Base-by-base conservation (phyloP, 2,113 vertebrate genomes). In the Ariopsis seemanni region DNA sequence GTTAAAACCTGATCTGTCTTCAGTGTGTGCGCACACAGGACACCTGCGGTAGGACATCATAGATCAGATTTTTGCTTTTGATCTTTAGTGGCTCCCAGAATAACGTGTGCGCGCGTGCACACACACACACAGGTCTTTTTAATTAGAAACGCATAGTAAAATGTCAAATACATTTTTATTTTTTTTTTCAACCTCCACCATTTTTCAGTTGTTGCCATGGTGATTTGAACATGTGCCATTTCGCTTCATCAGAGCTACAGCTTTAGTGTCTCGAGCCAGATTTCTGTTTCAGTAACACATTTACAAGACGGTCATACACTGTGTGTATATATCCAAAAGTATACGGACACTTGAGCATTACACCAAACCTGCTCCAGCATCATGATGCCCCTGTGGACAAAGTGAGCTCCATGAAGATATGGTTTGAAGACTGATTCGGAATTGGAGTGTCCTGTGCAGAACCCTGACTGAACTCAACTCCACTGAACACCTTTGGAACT, bases 1-100 rank as follows among this genome's bases (percentile, higher is more conserved):
- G 91, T 90, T 92, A 80, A 20, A 91, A 90, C 87, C 22, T 72
- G 89, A 91, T 89, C 77, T 57, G 82, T 82, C 88, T 88, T 69
- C 88, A 55, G 80, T 85, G 69, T 74, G 27, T 57, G 48, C 18
- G 50, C 69, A 81, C 75, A 75, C 60, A 22, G 80, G 85, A 58
- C 93, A 94, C 93, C 94, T 94, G 93, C 89, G 80, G 69, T 85
- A 71, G 88, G 80, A 86, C 90, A 86, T 91, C 89, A 89, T 85
- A 53, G 81, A 83, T 85, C 80, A 88, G 90, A 89, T 84, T 65
- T 82, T 85, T 80, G 85, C 67, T 86, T 89, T 81, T 91, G 86
- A 91, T 92, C 91, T 92, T 92, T 92, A 71, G 65, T 89, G 90
- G 88, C 90, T 95, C 91, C 83, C 74, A 83, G 88, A 90, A 91